A percentile compares a stretch with the other conserved stretches of the same genome.
These are phyloP conservation scores for Sphyrna mokarran DNA, from an alignment of 2,113 vertebrate species.

Conservation along the genomic window DNA sequence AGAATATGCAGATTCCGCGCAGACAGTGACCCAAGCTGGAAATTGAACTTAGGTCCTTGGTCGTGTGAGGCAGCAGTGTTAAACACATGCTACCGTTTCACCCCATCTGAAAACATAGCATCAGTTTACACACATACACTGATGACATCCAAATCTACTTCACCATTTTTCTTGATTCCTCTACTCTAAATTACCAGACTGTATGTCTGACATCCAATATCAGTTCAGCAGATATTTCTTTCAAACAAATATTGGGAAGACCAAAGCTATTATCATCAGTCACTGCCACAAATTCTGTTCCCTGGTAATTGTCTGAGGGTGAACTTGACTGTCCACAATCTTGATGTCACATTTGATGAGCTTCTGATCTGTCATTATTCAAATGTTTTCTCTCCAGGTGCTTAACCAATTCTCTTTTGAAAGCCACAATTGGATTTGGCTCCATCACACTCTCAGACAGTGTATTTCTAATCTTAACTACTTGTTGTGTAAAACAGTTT, in stretches of 20 bases:
- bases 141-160: neutral
- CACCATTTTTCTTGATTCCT: neutral
- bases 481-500: neutral
- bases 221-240: neutral
- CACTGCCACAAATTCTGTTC: neutral
- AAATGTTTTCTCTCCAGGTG: neutral
- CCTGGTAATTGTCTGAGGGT: neutral
- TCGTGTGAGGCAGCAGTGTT: too few relatives aligned
- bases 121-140: neutral
- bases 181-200: neutral
- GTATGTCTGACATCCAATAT: neutral
- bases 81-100: neutral
- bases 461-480: neutral
- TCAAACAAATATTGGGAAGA: neutral
- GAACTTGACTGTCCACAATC: neutral
- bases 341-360: neutral
- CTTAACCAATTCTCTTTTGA: neutral
- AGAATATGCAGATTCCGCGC: too few relatives aligned
- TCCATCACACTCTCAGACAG: neutral
- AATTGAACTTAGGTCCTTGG: too few relatives aligned
- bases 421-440: neutral
- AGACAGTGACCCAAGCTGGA: too few relatives aligned
- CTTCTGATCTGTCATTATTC: neutral
- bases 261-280: neutral
- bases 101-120: neutral